Evolutionary conservation across 1,140 invertebrate species (phyloP), one percentile per base, ranked within the genome.

Genomic region (Pentalonia nigronervosa): DNA sequence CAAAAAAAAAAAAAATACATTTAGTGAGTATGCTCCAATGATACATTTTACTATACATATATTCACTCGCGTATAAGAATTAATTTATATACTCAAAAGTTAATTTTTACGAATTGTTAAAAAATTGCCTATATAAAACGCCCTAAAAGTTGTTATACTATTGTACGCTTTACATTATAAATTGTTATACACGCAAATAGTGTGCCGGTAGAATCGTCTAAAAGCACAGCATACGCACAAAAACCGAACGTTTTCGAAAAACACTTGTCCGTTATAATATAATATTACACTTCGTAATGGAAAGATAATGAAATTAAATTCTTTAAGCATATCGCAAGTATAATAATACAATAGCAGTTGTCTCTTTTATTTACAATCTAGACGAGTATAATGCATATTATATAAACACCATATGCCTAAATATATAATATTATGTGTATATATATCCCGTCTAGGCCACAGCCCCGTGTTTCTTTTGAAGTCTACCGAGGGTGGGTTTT

Each of bases 401-500:
- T 53, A 48, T n/a, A 87, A 48, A 76, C 60, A 76, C 60, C 60
- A 30, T 30, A 76, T 67, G n/a, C 60, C 60, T n/a, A n/a, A n/a
- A 34, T 87, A 87, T 23, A 30, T 41, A 9, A 25, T 84, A 84
- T 84, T 6, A 45, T 47, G 30, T 6, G 17, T 30, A 14, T 50
- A 25, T 48, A 87, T 53, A 56, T 36, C n/a, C 88, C 88, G 88
- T 89, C 50, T 56, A 89, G 48, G 88, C 56, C 88, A 89, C n/a
- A 11, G 21, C 25, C 2, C 47, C 23, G 36, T 17, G 36, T 30
- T 67, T 67, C 36, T 53, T 93, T 93, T 93, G 91, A 93, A 84
- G 91, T 86, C 21, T 25, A 4, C 91, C 81, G 91, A 84, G 91
- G 50, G n/a, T 50, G 91, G 34, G 91, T 93, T 86, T 92, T 93